These are phyloP conservation scores for Isaurus tuberculatus DNA, from an alignment of 92 coral and sea anemone species.

Conservation along the genomic window DNA sequence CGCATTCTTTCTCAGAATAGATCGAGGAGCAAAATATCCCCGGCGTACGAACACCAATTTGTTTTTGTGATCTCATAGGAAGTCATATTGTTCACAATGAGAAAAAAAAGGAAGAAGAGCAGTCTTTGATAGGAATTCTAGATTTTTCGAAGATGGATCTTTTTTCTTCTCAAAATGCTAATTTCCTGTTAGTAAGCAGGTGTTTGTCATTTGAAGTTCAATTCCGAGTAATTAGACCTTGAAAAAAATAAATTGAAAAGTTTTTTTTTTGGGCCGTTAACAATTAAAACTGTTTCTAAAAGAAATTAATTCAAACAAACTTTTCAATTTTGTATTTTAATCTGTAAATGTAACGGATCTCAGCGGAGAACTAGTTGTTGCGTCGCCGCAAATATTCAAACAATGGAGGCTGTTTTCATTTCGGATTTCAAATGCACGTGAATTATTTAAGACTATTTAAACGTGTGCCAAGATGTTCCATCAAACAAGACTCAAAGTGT, in stretches of 20 bases:
- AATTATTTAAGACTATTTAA: constrained; percentile 2
- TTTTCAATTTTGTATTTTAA: not conserved
- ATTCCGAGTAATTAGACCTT: constrained; percentile 19
- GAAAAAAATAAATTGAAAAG: constrained; percentile 18
- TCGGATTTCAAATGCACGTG: not conserved
- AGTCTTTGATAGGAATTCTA: not conserved
- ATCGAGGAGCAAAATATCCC: too few relatives aligned
- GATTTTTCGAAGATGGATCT: not conserved
- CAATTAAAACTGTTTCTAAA: not conserved
- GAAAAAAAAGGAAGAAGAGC: not conserved
- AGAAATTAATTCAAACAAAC: not conserved
- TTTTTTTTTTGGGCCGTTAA: not conserved
- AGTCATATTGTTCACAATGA: not conserved
- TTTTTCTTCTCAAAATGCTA: constrained; percentile 39
- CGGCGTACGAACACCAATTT: too few relatives aligned
- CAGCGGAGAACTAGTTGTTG: not conserved
- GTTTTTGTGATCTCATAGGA: too few relatives aligned
- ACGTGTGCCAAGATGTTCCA: not conserved
- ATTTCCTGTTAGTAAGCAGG: constrained; percentile 23
- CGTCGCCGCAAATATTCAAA: not conserved
- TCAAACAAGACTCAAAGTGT: not conserved
- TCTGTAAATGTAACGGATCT: not conserved
- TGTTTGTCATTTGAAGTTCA: constrained; percentile 23
- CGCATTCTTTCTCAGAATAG: too few relatives aligned
- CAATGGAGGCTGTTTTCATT: constrained; percentile 25